A percentile compares a stretch with the other conserved stretches of the same genome.
phyloP scores from a whole-genome alignment of 1,140 invertebrate species.

The Pseudobourletiella spinata region DNA sequence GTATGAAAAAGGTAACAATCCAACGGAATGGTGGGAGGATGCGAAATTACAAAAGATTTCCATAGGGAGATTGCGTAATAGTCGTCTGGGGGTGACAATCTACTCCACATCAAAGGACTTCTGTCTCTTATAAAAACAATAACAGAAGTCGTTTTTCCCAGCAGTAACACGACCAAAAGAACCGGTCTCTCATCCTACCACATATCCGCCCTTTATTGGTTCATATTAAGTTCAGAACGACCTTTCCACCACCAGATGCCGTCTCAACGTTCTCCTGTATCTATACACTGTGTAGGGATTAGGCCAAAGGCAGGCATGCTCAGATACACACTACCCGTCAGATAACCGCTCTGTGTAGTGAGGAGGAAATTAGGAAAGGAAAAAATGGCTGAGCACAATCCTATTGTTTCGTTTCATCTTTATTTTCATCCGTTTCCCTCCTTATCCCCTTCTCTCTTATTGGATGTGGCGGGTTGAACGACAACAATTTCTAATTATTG shows the following conservation, averaged over 20 bases:
- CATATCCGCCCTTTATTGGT: neutral
- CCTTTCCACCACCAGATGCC: neutral
- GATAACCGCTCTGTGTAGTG: too few relatives aligned
- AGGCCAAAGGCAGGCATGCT: too few relatives aligned
- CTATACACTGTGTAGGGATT: too few relatives aligned
- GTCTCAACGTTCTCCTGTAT: too few relatives aligned
- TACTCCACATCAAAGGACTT: neutral
- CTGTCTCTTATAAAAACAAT: constrained; percentile 12
- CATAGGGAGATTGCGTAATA: neutral
- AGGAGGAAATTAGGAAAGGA: too few relatives aligned
- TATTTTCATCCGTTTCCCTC: too few relatives aligned
- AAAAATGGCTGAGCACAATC: too few relatives aligned
- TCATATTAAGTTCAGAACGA: neutral
- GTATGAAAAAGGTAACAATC: neutral
- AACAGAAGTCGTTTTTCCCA: constrained; percentile 8
- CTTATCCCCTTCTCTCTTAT: too few relatives aligned
- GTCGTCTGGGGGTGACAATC: constrained; percentile 11
- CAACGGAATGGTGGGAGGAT: neutral
- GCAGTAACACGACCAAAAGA: constrained; percentile 8
- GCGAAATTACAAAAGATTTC: neutral
- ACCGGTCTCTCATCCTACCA: neutral
- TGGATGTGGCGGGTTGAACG: too few relatives aligned
- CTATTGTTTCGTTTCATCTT: too few relatives aligned
- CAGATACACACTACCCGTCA: too few relatives aligned
- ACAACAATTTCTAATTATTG: too few relatives aligned